Evolutionary conservation across 1,140 invertebrate species (phyloP).

Genomic region (Thaumatotibia leucotreta): DNA sequence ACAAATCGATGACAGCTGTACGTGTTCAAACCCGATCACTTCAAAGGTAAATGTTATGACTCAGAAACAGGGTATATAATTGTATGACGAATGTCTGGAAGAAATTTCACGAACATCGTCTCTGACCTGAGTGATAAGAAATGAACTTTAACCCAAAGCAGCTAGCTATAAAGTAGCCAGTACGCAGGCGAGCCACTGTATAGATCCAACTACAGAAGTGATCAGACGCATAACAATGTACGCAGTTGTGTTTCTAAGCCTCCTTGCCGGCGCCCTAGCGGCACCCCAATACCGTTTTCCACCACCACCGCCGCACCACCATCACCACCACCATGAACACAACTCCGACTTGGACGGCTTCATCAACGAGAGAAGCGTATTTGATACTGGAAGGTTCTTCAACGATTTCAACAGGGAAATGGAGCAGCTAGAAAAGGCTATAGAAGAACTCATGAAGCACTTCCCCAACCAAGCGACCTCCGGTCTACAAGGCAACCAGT

Average conservation of each 20-base stretch:
- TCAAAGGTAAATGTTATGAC: not conserved
- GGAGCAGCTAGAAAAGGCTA: constrained; percentile 26
- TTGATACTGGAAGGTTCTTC: constrained; percentile 42
- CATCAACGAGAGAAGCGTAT: constrained; percentile 25
- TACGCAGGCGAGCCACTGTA: not conserved
- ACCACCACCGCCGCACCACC: constrained; percentile 3
- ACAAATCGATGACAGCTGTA: not conserved
- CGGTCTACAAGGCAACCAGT: constrained; percentile 35
- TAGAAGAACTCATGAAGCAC: constrained; percentile 24
- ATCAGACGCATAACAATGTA: not conserved
- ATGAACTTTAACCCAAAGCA: constrained; percentile 2
- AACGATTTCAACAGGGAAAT: constrained; percentile 26
- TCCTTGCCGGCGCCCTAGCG: not conserved
- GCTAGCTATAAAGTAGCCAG: not conserved
- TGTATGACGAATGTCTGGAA: not conserved
- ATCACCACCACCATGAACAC: not conserved
- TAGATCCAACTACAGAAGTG: not conserved
- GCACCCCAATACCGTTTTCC: not conserved
- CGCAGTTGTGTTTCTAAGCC: not conserved
- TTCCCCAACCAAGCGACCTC: constrained; percentile 25
- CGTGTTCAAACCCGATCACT: not conserved
- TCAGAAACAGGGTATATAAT: not conserved
- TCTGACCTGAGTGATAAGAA: not conserved
- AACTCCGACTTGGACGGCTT: not conserved
- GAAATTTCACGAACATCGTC: not conserved